Percentiles rank a stretch among this genome's conserved stretches.
Evolutionary conservation across 1,140 invertebrate genomes (phyloP).

Genomic region (Microplitis mediator): DNA sequence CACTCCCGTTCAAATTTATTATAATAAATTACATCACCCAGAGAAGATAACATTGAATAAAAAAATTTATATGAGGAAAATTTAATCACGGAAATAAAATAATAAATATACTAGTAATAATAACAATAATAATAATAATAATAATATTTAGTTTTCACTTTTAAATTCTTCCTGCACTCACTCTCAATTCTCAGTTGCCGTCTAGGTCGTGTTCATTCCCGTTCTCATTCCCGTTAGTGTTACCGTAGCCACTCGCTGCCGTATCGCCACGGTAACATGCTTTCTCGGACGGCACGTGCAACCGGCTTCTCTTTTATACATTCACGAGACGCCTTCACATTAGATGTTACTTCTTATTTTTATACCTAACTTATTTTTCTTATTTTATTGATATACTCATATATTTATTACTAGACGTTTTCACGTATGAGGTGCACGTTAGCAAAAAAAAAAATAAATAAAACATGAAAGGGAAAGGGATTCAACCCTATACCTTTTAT

Average conservation of each 20-base stretch:
- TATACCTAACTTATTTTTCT: background rate
- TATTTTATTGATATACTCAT: background rate
- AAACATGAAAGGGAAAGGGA: background rate
- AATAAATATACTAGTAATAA: background rate
- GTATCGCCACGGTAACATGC: slow-evolving; percentile 49
- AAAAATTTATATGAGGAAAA: background rate
- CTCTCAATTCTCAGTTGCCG: slow-evolving; percentile 44
- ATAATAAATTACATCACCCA: too few relatives aligned
- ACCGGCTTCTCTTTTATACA: slow-evolving; percentile 16
- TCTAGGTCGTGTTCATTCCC: slow-evolving; percentile 50
- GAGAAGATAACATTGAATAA: too few relatives aligned
- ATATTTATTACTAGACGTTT: background rate
- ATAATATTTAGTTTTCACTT: slow-evolving; percentile 57
- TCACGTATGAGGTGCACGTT: too few relatives aligned
- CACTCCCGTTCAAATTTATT: too few relatives aligned
- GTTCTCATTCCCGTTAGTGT: slow-evolving; percentile 52
- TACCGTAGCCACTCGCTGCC: slow-evolving; percentile 47
- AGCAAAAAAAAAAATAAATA: background rate
- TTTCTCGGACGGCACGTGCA: slow-evolving; percentile 34
- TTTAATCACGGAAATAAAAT: background rate
- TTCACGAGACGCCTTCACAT: background rate
- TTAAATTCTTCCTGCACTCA: slow-evolving; percentile 55
- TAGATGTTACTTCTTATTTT: background rate
- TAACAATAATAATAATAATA: slow-evolving; percentile 42
- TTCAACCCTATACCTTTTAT: background rate